Evolutionary conservation across 1,140 invertebrate genomes (phyloP).

Genomic region (Saccostrea glomerata): DNA sequence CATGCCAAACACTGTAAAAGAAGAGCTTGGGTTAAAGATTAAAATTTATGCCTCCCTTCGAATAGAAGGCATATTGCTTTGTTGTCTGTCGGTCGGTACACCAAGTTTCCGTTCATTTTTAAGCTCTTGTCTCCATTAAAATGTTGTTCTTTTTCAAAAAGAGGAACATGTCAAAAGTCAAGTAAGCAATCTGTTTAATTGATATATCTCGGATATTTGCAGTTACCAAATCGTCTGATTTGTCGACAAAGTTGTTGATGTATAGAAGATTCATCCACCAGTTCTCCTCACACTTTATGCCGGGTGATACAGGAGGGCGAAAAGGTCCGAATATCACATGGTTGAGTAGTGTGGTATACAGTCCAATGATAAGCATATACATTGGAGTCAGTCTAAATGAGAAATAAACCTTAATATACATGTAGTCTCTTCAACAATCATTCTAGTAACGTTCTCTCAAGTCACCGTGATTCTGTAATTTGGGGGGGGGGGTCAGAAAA

Average conservation of each 20-base stretch:
- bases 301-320: conserved; percentile 41
- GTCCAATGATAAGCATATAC: conserved; percentile 89
- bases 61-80: too few species aligned
- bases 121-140: too few species aligned
- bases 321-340: conserved; percentile 83
- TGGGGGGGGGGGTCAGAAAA: too few species aligned
- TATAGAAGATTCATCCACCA: conserved; percentile 93
- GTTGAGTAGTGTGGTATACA: conserved; percentile 85
- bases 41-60: too few species aligned
- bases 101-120: too few species aligned
- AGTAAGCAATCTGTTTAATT: background rate
- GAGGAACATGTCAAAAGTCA: background rate
- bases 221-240: background rate
- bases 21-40: background rate
- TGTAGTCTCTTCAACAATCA: too few species aligned
- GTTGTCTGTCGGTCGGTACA: too few species aligned
- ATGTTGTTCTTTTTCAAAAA: too few species aligned
- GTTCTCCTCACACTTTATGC: conserved; percentile 81
- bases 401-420: background rate
- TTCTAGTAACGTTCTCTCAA: too few species aligned
- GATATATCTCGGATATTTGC: background rate
- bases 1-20: conserved; percentile 85
- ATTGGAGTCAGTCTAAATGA: conserved; percentile 85
- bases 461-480: too few species aligned
- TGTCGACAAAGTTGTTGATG: conserved; percentile 86